Base-by-base conservation (phyloP, 2,113 vertebrate species). In the Carassius gibelio region DNA sequence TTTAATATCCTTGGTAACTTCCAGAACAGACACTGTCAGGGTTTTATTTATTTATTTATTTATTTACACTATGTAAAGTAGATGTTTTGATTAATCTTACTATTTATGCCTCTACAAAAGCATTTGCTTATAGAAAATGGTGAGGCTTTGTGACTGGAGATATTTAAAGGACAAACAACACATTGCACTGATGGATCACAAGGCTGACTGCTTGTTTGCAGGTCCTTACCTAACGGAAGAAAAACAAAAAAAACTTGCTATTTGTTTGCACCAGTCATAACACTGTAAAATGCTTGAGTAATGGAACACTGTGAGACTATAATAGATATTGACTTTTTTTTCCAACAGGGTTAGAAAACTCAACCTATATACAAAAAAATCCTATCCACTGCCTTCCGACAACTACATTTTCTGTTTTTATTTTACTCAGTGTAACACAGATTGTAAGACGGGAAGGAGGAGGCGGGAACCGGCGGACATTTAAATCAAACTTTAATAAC, bases 321-420 rank as follows among this genome's bases (percentile, higher is more conserved):
- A 79, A 79, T 62, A 57, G 19, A 59, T 62, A 61, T 78, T 78
- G 76, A 38, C 55, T 71, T 55, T 55, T 55, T 55, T 78, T 52
- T 59, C 10, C 50, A 38, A 59, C 52, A 42, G 19, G 30, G 34
- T 79, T 79, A n/a, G 30, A 61, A 19, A 42, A 7, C 21, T 23
- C 42, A 13, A 48, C 71, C 71, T 74, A 74, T 23, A 23, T 7
- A 15, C 71, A 74, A n/a, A 48, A 74, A 48, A 74, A 74, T 74
- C 71, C 11, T 74, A n/a, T 74, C n/a, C 21, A 48, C 71, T 23
- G n/a, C 71, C 71, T 21, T 55, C 48, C 74, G 19, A 45, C 19
- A 75, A 75, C 11, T 75, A 30, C 34, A 57, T 19, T 57, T 8
- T n/a, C 10, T 77, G 75, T 77, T 21, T 45, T 74, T 42, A 52